Conservation (phyloP, 2,113 vertebrate genomes). For the Alligator mississippiensis region DNA sequence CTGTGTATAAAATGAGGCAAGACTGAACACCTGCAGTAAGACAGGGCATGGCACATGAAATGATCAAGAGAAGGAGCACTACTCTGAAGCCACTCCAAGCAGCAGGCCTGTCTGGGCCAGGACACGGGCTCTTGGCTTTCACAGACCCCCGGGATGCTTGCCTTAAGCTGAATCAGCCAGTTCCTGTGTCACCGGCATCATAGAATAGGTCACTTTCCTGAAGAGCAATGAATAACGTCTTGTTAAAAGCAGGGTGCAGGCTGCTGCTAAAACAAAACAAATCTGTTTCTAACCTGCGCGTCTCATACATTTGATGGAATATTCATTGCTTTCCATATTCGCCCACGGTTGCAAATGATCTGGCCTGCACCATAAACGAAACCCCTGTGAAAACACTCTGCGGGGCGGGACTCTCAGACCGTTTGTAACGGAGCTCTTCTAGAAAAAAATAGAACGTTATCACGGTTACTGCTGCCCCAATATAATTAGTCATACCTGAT, state of each 20-base stretch:
- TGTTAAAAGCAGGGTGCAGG: neutral
- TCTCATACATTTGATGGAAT: neutral
- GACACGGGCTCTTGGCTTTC: accelerated
- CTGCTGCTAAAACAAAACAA: neutral
- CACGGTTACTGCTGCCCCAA: neutral
- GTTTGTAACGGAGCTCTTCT: conserved; percentile 54
- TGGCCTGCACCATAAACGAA: conserved; percentile 65
- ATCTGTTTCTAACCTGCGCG: neutral
- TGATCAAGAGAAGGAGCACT: no score
- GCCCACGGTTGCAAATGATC: conserved; percentile 46
- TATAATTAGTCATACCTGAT: conserved; percentile 68
- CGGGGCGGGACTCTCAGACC: conserved; percentile 6
- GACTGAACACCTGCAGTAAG: no score
- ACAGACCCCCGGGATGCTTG: neutral
- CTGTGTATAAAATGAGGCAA: neutral
- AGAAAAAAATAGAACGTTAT: conserved; percentile 56
- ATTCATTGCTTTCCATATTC: conserved; percentile 47
- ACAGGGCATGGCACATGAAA: no score
- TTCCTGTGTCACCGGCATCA: neutral
- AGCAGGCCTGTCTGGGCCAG: neutral
- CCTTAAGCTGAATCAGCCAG: neutral
- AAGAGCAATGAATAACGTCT: conserved; percentile 13
- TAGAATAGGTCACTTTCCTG: neutral
- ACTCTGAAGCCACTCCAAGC: no score
- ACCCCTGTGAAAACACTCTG: conserved; percentile 31